Base-by-base conservation (phyloP, 2,888 invertebrate genomes). In the Ephialtes manifestator region DNA sequence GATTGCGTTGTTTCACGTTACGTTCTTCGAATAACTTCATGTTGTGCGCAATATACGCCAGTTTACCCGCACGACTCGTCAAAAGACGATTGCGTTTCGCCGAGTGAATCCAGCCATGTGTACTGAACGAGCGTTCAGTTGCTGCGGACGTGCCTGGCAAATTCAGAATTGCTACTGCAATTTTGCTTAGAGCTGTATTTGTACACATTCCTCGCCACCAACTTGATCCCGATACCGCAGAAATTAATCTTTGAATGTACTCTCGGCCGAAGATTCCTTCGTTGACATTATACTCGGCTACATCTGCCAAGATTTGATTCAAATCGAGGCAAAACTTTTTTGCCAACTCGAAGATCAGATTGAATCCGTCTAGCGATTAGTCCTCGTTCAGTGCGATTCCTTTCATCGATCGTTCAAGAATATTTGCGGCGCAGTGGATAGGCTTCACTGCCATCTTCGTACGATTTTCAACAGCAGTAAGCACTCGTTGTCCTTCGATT, bases 391-490 rank as follows among this genome's bases (percentile, higher is more conserved):
- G 53, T 55, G 24, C 2, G 24, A 24, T 24, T 24, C 24, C 24
- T 24, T 24, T 24, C 24, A 24, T 67, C 28, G 67, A 60, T 24
- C 81, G 77, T 79, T 85, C 72, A 20, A 86, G 51, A 71, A 87
- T 75, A 55, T 83, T 86, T n/a, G 85, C 85, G 15, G 83, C 86
- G 48, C 58, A 86, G 72, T 87, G 86, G 11, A 86, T 70, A 28
- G 81, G 72, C 13, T 35, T 58, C 20, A 83, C 46, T 43, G 77
- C 71, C 74, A 83, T 81, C 15, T 67, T 70, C 39, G 67, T 28
- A 10, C 83, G 82, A 11, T 78, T 68, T 60, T 63, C 46, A n/a
- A 81, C 43, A 48, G 65, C 24, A n/a, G 48, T n/a, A 35, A 63
- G 51, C 18, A 81, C 60, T 58, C 24, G 35, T 46, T 48, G 4